Base-by-base conservation (phyloP, 2,113 vertebrate species). In the Entelurus aequoreus region DNA sequence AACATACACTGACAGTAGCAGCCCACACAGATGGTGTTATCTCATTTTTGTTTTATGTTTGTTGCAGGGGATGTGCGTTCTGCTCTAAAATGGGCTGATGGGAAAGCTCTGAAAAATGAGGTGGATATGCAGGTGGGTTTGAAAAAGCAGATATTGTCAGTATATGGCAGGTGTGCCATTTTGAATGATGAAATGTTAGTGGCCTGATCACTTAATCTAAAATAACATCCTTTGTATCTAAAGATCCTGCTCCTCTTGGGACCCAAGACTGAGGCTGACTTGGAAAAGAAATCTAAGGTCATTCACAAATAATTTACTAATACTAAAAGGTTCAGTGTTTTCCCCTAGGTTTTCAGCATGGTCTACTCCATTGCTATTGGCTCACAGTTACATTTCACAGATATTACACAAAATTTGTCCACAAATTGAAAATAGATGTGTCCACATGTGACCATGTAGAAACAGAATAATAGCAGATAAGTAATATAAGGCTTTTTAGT, bases 241-340 rank as follows among this genome's bases (percentile, higher is more conserved):
- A 72, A 99, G 97, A 96, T 99, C 49, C 85, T 99, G 9, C 94
- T 97, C 71, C 92, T 97, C 36, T 79, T 99, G 77, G 96, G 97
- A 38, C 92, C 94, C 63, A 99, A 99, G 87, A 94, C 92, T 2
- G 95, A 96, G 78, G 92, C 91, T 63, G 97, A 98, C 74, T 76
- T 98, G 67, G 95, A 98, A 83, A 99, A 95, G 78, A 98, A 98
- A 63, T 65, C 93, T 14, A 99, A 98, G 93, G 97, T 97, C 62
- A 63, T 58, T n/a, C 4, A 8, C 6, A 0, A 51, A n/a, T 35
- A 8, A 16, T 58, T 58, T 11, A 44, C 2, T 28, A 62, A 49
- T 16, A 1, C 4, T 28, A 0, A 11, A 28, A 61, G 16, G 10
- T n/a, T 16, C 19, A 8, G 49, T 51, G 9, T 19, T 28, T 16